Base-by-base conservation (phyloP, 1,140 invertebrate species). In the Lasioglossum albipes region DNA sequence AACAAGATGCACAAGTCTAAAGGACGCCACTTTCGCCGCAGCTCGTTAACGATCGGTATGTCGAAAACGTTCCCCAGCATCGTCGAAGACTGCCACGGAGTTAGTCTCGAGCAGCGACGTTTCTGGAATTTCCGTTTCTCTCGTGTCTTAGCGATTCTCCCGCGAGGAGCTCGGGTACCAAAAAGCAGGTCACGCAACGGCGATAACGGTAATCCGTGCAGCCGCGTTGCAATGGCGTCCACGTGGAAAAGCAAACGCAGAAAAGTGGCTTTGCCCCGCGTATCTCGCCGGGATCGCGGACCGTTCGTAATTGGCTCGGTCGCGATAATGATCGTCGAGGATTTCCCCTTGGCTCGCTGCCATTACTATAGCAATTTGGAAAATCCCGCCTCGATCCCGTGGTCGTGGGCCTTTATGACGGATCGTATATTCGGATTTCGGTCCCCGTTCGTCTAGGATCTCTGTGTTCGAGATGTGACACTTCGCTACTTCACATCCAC, bases 131-230 rank as follows among this genome's bases (percentile, higher is more conserved):
- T 70, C 57, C 42, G 66, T 77, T 18, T 45, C 7, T 52, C 42
- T 62, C 61, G 70, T 27, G 20, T 61, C 68, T 70, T 61, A 61
- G 41, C 9, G 42, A n/a, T 61, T 27, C 36, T 66, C 49, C 41
- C 31, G 61, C 13, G 18, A 12, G 62, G 70, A 78, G 49, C 42
- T 57, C 71, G 41, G 6, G 78, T 83, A 78, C 81, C 82, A 59
- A 87, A 86, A 88, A 88, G 77, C 85, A 87, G 87, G 85, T 88
- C 87, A 87, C 83, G 75, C 71, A 80, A 80, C 85, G 83, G 85
- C 81, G 87, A 88, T 88, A 88, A 86, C 87, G 83, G 87, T 88
- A 85, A 84, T 86, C 86, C 78, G 70, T 67, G 76, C 54, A 79
- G 54, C 59, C 74, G 66, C 80, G 78, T 81, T 85, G 87, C 83